Evolutionary conservation across 2,797 vertebrate species (phyloP), one percentile per base, ranked within the genome.

Genomic region (Pitangus sulphuratus): DNA sequence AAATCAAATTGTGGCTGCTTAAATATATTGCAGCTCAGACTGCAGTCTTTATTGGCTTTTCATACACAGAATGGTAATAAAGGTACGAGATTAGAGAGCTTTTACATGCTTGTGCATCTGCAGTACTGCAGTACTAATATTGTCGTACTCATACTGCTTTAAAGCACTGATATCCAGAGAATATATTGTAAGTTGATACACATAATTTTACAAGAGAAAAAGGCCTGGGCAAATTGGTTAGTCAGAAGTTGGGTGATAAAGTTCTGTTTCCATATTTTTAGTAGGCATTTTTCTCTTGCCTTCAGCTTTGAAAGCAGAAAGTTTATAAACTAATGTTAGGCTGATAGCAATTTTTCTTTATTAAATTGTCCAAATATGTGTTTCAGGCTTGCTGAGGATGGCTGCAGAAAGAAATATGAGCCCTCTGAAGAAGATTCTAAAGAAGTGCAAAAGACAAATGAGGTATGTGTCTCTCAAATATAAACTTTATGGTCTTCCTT

Each of bases 321-420:
- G 26, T 45, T 76, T 82, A 17, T 21, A 33, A 76, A 40, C 6
- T 51, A 26, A 8, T 33, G 11, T 60, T 85, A 62, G 37, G 5
- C 19, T 81, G 57, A 6, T 75, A 74, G 22, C 0, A 0, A 8
- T 26, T 39, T 45, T 65, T n/a, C 19, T 48, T 42, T 74, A 77
- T 60, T 91, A 35, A 71, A 75, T 78, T 93, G n/a, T 75, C 64
- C 40, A 58, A 93, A 66, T 92, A 58, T 35, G 15, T 78, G 20
- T 92, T 97, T 93, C 93, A 99, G 99, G 96, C 98, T 97, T 97
- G 97, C 97, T 65, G 98, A 98, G 39, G 98, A 99, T 53, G 89
- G 69, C 82, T 95, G 94, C 89, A 99, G 98, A 98, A 99, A 98
- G 97, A 99, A 98, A 94, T 98, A 92, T 45, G 98, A 99, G 18